Evolutionary conservation across 2,113 vertebrate genomes (phyloP).

Genomic region (Oophaga pumilio): DNA sequence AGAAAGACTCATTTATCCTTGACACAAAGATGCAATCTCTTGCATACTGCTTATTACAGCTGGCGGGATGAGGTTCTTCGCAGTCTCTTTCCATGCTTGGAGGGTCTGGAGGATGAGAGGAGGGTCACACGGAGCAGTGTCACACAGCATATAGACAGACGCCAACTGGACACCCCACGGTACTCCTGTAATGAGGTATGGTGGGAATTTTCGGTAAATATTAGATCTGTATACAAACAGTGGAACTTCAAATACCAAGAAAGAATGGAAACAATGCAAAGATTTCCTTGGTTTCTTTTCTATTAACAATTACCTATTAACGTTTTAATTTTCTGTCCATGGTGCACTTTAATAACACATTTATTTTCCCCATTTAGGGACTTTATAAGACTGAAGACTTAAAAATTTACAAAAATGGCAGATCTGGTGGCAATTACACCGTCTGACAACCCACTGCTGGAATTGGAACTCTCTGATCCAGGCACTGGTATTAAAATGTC

Average conservation of each 20-base stretch:
- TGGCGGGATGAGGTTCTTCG: conserved; percentile 69
- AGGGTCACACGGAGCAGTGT: conserved; percentile 86
- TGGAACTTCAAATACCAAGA: neutral
- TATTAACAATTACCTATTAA: too few relatives aligned
- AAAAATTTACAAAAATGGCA: too few relatives aligned
- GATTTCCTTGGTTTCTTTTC: too few relatives aligned
- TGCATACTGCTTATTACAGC: conserved; percentile 78
- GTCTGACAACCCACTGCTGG: too few relatives aligned
- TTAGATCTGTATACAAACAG: neutral
- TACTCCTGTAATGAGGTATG: conserved; percentile 73
- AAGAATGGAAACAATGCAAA: too few relatives aligned
- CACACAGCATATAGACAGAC: conserved; percentile 86
- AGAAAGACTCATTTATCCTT: neutral
- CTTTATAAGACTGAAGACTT: too few relatives aligned
- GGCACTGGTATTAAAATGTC: too few relatives aligned
- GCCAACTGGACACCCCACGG: conserved; percentile 91
- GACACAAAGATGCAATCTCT: conserved; percentile 78
- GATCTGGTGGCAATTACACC: too few relatives aligned
- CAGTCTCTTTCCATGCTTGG: conserved; percentile 77
- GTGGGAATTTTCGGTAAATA: neutral
- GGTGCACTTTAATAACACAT: too few relatives aligned
- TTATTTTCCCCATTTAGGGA: too few relatives aligned
- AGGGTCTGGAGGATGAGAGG: conserved; percentile 78
- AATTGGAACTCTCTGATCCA: too few relatives aligned
- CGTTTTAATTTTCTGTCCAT: too few relatives aligned